Evolutionary conservation across 1,140 invertebrate genomes (phyloP).

Genomic region (Amphibalanus amphitrite): DNA sequence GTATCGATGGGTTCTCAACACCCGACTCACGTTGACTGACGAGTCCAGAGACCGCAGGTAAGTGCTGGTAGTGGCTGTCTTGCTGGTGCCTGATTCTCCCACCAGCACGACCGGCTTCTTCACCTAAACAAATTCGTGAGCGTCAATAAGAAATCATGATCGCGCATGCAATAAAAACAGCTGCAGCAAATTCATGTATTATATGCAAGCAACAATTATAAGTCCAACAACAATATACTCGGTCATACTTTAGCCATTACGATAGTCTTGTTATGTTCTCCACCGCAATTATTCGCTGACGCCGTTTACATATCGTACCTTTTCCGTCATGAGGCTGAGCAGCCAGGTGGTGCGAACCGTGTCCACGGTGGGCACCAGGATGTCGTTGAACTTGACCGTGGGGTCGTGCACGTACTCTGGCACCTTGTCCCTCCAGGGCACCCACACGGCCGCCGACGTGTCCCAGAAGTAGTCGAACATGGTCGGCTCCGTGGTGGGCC

Average conservation of each 20-base stretch:
- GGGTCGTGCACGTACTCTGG: constrained; percentile 53
- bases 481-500: not conserved
- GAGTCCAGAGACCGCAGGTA: constrained; percentile 50
- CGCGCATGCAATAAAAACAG: no score
- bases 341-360: constrained; percentile 60
- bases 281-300: no score
- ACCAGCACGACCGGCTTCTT: constrained; percentile 61
- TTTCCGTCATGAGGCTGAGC: constrained; percentile 50
- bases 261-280: no score
- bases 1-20: no score
- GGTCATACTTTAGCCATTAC: no score
- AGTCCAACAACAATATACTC: no score
- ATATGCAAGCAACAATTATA: no score
- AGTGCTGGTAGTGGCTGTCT: constrained; percentile 68
- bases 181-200: no score
- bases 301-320: no score
- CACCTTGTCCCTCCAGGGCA: constrained; percentile 63
- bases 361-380: constrained; percentile 74
- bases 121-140: no score
- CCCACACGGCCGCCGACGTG: constrained; percentile 47
- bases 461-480: constrained; percentile 32
- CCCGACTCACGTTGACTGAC: constrained; percentile 17
- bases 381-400: constrained; percentile 50
- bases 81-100: constrained; percentile 76
- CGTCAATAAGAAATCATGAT: no score